Percentiles rank a stretch among this genome's conserved stretches.
phyloP scores from a whole-genome alignment of 2,888 invertebrate genomes.

The Tridacna gigas region DNA sequence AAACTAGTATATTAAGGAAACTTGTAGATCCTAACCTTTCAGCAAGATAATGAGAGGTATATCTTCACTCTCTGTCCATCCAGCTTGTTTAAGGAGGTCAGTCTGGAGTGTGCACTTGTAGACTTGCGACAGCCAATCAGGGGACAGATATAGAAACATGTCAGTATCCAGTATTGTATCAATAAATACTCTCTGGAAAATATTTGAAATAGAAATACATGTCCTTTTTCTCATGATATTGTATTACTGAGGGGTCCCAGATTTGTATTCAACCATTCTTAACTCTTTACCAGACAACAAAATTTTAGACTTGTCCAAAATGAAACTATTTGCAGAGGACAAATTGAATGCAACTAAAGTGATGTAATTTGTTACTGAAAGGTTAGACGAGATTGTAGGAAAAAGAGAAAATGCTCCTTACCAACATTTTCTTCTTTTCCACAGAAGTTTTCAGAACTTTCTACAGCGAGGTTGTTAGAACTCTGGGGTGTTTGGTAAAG shows the following conservation, averaged over 20 bases:
- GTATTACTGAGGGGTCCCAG: too few species aligned
- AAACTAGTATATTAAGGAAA: too few species aligned
- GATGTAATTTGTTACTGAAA: too few species aligned
- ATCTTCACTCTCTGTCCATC: slow-evolving; percentile 87
- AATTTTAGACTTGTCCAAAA: too few species aligned
- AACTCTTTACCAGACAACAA: too few species aligned
- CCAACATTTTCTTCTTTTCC: neutral
- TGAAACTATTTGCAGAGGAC: too few species aligned
- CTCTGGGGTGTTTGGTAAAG: too few species aligned
- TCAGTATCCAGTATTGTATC: slow-evolving; percentile 97
- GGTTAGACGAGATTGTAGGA: neutral
- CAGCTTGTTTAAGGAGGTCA: slow-evolving; percentile 90
- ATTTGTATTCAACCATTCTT: too few species aligned
- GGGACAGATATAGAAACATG: slow-evolving; percentile 95
- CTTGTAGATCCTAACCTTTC: slow-evolving; percentile 88
- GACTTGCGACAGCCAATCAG: slow-evolving; percentile 96
- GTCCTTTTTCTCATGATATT: too few species aligned
- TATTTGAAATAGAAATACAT: neutral
- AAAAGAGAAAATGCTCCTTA: slow-evolving; percentile 2
- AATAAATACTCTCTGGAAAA: slow-evolving; percentile 92
- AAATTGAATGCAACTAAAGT: too few species aligned
- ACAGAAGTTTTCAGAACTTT: too few species aligned
- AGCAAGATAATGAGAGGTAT: slow-evolving; percentile 90
- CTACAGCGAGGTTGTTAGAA: too few species aligned
- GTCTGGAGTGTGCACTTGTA: slow-evolving; percentile 93